Base-by-base conservation (phyloP, 2,113 vertebrate genomes). In the Oceanites oceanicus region DNA sequence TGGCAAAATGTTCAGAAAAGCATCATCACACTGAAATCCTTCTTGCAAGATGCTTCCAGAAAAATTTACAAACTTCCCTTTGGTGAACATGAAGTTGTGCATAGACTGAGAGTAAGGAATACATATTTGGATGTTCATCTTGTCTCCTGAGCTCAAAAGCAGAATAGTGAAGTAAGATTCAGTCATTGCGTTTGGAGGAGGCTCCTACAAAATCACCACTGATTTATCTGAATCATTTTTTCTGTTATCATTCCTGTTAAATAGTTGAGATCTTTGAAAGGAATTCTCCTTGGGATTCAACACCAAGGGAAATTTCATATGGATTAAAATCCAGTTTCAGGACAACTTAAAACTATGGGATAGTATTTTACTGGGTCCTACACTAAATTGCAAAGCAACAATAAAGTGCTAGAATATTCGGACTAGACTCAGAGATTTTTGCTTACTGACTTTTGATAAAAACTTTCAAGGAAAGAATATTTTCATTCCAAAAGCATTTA, bases 401-500 rank as follows among this genome's bases (percentile, higher is more conserved):
- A 58, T 71, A 13, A 88, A 88, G 26, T 79, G 42, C 23, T 45
- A 66, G n/a, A 56, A 36, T 85, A 79, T 73, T 59, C 7, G 7
- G 74, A 47, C 27, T 52, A 22, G 45, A 94, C 62, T 65, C 53
- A 55, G 85, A 93, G 38, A 59, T 58, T 77, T 95, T 95, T 73
- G 23, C 53, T 96, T 90, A 86, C 72, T 86, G 42, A 56, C 45
- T 95, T 96, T 82, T 85, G 67, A 32, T 72, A 83, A 94, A 97
- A 96, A 61, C 79, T 97, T 96, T 88, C 79, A 94, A 88, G 44
- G 81, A 95, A 97, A 93, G 53, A 92, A 75, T 92, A 94, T 94
- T 97, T 97, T 97, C 50, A 94, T 96, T 97, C 93, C 78, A 90
- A 96, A 95, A 92, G 62, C 63, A 90, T 96, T 98, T 92, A 83